Conservation (phyloP, 2,113 vertebrate species). For the Tautogolabrus adspersus region DNA sequence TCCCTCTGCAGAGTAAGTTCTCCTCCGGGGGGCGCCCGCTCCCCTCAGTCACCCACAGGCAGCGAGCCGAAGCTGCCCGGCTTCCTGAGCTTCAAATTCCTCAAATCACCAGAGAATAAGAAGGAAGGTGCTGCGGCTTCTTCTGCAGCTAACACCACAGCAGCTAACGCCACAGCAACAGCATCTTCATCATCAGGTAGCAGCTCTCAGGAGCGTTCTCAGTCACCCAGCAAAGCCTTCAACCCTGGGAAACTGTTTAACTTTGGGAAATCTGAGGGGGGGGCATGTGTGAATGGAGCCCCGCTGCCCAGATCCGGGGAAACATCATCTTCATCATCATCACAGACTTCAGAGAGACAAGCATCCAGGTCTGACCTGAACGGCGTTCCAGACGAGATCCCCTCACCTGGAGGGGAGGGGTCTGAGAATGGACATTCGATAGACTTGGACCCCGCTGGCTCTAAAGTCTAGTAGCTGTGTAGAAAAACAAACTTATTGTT, state of each 20-base stretch:
- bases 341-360: slow-evolving; percentile 73
- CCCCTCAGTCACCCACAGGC: slow-evolving; percentile 90
- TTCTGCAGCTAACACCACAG: slow-evolving; percentile 12
- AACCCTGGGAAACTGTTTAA: slow-evolving; percentile 95
- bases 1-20: slow-evolving; percentile 94
- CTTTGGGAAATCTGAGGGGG: slow-evolving; percentile 89
- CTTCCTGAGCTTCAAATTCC: slow-evolving; percentile 97
- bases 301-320: slow-evolving; percentile 73
- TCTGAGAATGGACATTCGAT: slow-evolving; percentile 78
- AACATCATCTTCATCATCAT: slow-evolving; percentile 35
- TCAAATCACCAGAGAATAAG: slow-evolving; percentile 93
- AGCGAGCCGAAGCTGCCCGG: slow-evolving; percentile 92
- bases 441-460: slow-evolving; percentile 73
- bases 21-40: slow-evolving; percentile 86
- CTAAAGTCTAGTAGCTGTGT: slow-evolving; percentile 74
- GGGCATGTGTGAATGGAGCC: slow-evolving; percentile 86
- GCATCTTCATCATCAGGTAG: slow-evolving; percentile 71
- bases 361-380: slow-evolving; percentile 85
- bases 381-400: slow-evolving; percentile 85
- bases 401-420: slow-evolving; percentile 77
- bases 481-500: slow-evolving; percentile 24
- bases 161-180: slow-evolving; percentile 7
- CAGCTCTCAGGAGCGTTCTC: slow-evolving; percentile 87
- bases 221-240: slow-evolving; percentile 96
- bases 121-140: slow-evolving; percentile 80